These are phyloP conservation scores for Chymomyza amoena DNA, from an alignment of 2,888 invertebrate species.

Conservation along the genomic window DNA sequence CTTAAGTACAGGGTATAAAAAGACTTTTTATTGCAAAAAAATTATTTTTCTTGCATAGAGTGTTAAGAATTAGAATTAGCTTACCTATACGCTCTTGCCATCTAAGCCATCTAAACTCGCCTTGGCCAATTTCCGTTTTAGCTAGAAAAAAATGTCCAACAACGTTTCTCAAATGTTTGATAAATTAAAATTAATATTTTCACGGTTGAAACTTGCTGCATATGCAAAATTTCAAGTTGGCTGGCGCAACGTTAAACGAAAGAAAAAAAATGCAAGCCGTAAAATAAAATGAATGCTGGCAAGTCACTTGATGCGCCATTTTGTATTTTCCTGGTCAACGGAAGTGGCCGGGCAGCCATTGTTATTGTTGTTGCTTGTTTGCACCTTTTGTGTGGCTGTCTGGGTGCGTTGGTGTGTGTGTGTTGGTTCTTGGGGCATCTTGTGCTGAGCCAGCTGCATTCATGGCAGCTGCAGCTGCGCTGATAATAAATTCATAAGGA, in stretches of 20 bases:
- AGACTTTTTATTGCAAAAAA: too few relatives aligned
- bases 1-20: too few relatives aligned
- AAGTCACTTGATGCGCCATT: conserved; percentile 36
- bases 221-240: conserved; percentile 68
- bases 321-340: conserved; percentile 20
- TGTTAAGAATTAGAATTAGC: too few relatives aligned
- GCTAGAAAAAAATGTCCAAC: too few relatives aligned
- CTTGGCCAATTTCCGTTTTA: neutral
- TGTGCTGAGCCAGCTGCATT: conserved; percentile 39
- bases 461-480: conserved; percentile 65
- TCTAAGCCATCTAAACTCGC: too few relatives aligned
- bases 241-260: conserved; percentile 57
- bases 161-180: conserved; percentile 25
- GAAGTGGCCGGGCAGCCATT: conserved; percentile 15
- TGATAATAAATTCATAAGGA: conserved; percentile 73
- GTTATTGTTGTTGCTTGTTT: conserved; percentile 29
- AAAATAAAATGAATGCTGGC: conserved; percentile 31
- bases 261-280: conserved; percentile 27
- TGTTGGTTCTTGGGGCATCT: conserved; percentile 60
- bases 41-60: too few relatives aligned
- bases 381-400: conserved; percentile 22
- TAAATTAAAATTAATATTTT: conserved; percentile 71
- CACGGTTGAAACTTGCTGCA: conserved; percentile 44
- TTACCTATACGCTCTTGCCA: too few relatives aligned
- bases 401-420: conserved; percentile 28